Base-by-base conservation (phyloP, 2,888 invertebrate genomes). In the Eristalinus sepulchralis region DNA sequence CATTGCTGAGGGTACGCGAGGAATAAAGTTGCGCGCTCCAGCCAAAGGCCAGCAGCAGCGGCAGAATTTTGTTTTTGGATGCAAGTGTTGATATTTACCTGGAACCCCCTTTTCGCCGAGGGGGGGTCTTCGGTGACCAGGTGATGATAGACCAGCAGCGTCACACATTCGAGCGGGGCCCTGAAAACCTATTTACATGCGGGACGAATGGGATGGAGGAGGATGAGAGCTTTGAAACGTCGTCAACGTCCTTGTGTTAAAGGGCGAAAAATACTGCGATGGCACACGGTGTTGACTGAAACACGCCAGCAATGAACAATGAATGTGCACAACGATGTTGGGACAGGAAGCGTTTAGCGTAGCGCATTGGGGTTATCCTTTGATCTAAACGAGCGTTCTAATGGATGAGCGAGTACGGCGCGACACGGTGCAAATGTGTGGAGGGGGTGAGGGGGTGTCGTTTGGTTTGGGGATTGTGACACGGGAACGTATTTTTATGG, bases 301-400 rank as follows among this genome's bases (percentile, higher is more conserved):
- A 75, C 82, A 55, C 72, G 71, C 71, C 70, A 76, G 76, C 81
- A 72, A 85, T 85, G 76, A 81, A 81, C 84, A 85, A 77, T 81
- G 81, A 85, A 63, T 77, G 76, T 81, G 72, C 66, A 81, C 68
- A 81, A 68, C 77, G 22, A 85, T 81, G 67, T 77, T 81, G 77
- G 24, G 60, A 70, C 68, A 77, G 85, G 85, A 85, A 81, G 82
- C 77, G 76, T 81, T 82, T 85, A 85, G 82, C 68, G 59, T 70
- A 81, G 68, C 82, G 77, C 77, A 85, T 70, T 82, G 77, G 85
- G 81, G 85, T 77, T 85, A 85, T 85, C 85, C 77, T 85, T 85
- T 77, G 85, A 85, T 85, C 85, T 85, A 85, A 81, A 81, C 85
- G 82, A 81, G 77, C 77, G 68, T 85, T 68, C 73, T 81, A 85